Evolutionary conservation across 2,113 vertebrate species (phyloP).

Genomic region (Chionomys nivalis): DNA sequence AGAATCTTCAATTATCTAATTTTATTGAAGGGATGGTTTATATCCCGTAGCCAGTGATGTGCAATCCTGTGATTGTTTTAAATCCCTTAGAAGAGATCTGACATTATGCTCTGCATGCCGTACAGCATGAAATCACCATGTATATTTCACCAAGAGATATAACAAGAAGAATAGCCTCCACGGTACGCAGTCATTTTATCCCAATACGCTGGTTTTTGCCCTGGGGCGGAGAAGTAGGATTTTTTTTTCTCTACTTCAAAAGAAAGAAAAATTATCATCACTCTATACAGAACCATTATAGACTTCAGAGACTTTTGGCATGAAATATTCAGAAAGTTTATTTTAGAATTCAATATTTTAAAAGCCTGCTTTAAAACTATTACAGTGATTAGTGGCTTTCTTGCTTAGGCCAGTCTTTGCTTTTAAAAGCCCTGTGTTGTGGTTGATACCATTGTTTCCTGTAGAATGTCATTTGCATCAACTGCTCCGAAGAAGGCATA

Average conservation of each 20-base stretch:
- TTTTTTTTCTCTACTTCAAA: conserved; percentile 76
- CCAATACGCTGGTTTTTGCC: conserved; percentile 77
- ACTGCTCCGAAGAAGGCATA: not conserved
- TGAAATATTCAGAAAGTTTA: conserved; percentile 78
- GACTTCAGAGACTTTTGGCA: conserved; percentile 77
- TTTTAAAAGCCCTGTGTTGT: conserved; percentile 64
- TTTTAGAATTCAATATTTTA: conserved; percentile 80
- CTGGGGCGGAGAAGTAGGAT: conserved; percentile 73
- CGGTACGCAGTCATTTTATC: conserved; percentile 65
- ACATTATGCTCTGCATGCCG: conserved; percentile 61
- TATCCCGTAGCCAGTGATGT: conserved; percentile 79
- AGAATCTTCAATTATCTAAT: conserved; percentile 85
- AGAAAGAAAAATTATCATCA: conserved; percentile 81
- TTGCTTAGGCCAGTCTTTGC: conserved; percentile 39
- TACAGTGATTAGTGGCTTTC: conserved; percentile 61
- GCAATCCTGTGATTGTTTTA: conserved; percentile 81
- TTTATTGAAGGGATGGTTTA: conserved; percentile 83
- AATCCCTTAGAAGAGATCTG: conserved; percentile 81
- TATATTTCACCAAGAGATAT: conserved; percentile 79
- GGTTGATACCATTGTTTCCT: conserved; percentile 29
- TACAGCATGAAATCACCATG: conserved; percentile 77
- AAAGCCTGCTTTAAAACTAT: conserved; percentile 74
- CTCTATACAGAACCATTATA: conserved; percentile 70
- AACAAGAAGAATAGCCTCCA: conserved; percentile 72
- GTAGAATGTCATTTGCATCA: not conserved